Evolutionary conservation across 2,113 vertebrate genomes (phyloP), one percentile per base, ranked within the genome.

Genomic region (Petrocephalus microphthalmus): DNA sequence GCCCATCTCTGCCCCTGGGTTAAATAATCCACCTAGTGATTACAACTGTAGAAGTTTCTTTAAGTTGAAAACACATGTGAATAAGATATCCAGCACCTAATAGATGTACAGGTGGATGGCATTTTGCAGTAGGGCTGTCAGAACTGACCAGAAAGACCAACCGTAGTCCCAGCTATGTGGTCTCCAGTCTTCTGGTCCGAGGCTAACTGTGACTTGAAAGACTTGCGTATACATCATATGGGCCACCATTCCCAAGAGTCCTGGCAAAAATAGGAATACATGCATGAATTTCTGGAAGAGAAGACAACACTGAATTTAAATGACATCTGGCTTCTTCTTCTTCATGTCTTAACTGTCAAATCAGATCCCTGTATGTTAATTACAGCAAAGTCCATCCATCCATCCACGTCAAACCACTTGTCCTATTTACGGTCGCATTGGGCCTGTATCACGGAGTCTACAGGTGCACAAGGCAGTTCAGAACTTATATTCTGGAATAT

Each of bases 141-240:
- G 20, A 85, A 94, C 96, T 0, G 96, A 98, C 97, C 97, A 97
- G 94, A 97, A 98, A 45, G 97, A 97, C 97, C 97, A 97, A 86
- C 97, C 97, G 0, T 98, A 98, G 91, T 97, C 97, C 97, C 97
- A 98, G 20, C 95, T 93, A 89, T 98, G 97, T 0, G 97, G 97
- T 88, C 97, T 96, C 98, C 98, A 98, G 87, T 98, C 97, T 60
- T 97, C 97, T 0, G 97, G 97, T 7, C 97, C 97, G 87, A 96
- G 91, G 90, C 92, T 98, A 92, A 96, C 97, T 0, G 97, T 98
- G 88, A 96, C 97, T 93, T 98, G 97, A 92, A 98, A 98, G 89
- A 98, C 97, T 90, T 97, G 97, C 4, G 95, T 96, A 89, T 97
- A 98, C 96, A 97, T 97, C 96, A 98, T 96, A 89, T 97, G 97